Percentiles rank a stretch among this genome's conserved stretches.
Evolutionary conservation across 2,888 invertebrate genomes (phyloP).

Genomic region (Zygaena filipendulae): DNA sequence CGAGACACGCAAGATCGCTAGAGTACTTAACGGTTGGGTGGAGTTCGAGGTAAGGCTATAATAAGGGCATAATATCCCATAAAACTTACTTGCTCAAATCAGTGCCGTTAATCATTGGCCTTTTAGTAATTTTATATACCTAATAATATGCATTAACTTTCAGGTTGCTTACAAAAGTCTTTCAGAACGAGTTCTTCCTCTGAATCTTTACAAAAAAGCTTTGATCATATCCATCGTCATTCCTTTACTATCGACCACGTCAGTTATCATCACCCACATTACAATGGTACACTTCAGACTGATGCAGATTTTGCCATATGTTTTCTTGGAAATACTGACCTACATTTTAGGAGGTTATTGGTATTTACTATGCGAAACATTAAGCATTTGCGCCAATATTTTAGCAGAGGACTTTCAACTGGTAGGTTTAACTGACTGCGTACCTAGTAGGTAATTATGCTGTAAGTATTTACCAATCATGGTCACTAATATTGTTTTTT

Average conservation of each 20-base stretch:
- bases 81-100: too few relatives aligned
- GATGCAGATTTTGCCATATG: conserved; percentile 74
- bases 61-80: not conserved
- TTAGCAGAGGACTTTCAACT: conserved; percentile 76
- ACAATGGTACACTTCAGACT: conserved; percentile 77
- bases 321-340: conserved; percentile 75
- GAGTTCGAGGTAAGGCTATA: conserved; percentile 69
- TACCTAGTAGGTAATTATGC: not conserved
- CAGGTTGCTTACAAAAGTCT: conserved; percentile 71
- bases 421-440: conserved; percentile 30
- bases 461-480: not conserved
- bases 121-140: too few relatives aligned
- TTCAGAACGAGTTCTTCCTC: conserved; percentile 64
- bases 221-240: conserved; percentile 66
- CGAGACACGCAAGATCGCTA: conserved; percentile 72
- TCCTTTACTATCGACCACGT: conserved; percentile 71
- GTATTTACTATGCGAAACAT: conserved; percentile 74
- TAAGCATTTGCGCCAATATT: conserved; percentile 72
- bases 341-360: conserved; percentile 78
- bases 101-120: too few relatives aligned
- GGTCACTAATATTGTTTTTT: conserved; percentile 3
- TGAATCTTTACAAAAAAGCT: conserved; percentile 70
- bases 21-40: conserved; percentile 72
- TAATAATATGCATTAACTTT: too few relatives aligned
- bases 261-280: conserved; percentile 74